Percentiles rank a stretch among this genome's conserved stretches.
phyloP scores from a whole-genome alignment of 1,140 invertebrate genomes.

The Bombus confusus region DNA sequence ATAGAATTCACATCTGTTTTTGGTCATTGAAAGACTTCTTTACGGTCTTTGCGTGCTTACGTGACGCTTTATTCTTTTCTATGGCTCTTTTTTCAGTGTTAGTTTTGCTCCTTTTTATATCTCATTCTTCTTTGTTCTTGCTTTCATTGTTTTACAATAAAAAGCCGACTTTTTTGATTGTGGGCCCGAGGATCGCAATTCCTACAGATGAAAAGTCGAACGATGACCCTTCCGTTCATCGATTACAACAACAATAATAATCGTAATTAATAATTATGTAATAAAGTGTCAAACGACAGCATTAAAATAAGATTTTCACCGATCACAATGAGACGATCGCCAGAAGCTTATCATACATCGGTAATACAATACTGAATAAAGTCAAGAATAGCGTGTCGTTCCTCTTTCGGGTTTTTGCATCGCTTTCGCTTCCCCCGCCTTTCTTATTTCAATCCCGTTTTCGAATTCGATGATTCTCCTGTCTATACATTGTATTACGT shows the following conservation, averaged over 20 bases:
- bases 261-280: constrained; percentile 21
- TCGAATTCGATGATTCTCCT: neutral
- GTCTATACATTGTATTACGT: neutral
- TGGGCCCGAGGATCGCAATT: constrained; percentile 31
- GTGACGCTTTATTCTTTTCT: constrained; percentile 17
- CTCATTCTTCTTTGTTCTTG: neutral
- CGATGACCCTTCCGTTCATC: constrained; percentile 6
- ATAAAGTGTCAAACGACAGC: constrained; percentile 19
- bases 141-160: constrained; percentile 14
- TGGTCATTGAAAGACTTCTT: neutral
- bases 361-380: constrained; percentile 33
- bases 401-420: neutral
- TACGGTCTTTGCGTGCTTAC: constrained; percentile 39
- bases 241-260: constrained; percentile 15
- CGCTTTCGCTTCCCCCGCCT: neutral
- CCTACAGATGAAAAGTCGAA: constrained; percentile 10
- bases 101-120: neutral
- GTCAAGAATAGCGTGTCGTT: constrained; percentile 6
- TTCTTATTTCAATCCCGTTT: neutral
- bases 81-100: neutral
- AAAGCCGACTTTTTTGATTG: constrained; percentile 32
- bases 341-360: constrained; percentile 30
- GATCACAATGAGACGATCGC: constrained; percentile 43
- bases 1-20: neutral
- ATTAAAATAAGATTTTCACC: constrained; percentile 16